Base-by-base conservation (phyloP, 92 coral and sea anemone genomes). In the Phenganax marumi region DNA sequence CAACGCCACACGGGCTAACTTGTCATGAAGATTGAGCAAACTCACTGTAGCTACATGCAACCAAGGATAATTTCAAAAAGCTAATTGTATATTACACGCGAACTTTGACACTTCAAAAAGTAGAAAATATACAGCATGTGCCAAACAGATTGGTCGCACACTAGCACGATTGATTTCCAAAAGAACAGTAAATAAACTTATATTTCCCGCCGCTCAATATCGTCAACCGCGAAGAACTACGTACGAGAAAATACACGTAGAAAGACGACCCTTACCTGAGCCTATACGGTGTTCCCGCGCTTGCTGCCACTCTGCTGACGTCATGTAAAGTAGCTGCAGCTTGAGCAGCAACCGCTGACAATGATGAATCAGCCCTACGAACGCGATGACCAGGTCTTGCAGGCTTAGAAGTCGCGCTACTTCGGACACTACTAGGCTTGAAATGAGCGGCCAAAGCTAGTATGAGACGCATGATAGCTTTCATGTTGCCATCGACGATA, bases 301-400 rank as follows among this genome's bases (percentile, higher is more conserved):
- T 96, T n/a, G 97, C 99, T 0, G 95, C 97, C 39, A 93, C 97
- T 63, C 99, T 86, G 56, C 97, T 96, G 68, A 93, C 99, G 76
- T 96, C 99, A 23, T 92, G 97, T 69, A 96, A 90, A 33, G 97
- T 93, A 17, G 97, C 99, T 47, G 99, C 99, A 33, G 99, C 99
- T 62, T 92, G 96, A 23, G 99, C 97, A 22, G 99, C 99, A 76
- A 92, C 97, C 46, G 99, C 97, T 21, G 97, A 97, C 83, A 78
- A 46, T 77, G 99, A 93, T 22, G 99, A 96, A 10, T 97, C 97
- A 52, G 97, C 88, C 73, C 99, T 86, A 0, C 91, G 75, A 39
- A 96, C 87, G 81, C 91, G 91, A 25, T 79, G 80, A 52, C 85
- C 86, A 3, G 78, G 85, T 17, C 89, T 75, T 13, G 83, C 75